These are phyloP conservation scores for Porphyrio hochstetteri DNA, from an alignment of 2,113 vertebrate species.

Conservation along the genomic window DNA sequence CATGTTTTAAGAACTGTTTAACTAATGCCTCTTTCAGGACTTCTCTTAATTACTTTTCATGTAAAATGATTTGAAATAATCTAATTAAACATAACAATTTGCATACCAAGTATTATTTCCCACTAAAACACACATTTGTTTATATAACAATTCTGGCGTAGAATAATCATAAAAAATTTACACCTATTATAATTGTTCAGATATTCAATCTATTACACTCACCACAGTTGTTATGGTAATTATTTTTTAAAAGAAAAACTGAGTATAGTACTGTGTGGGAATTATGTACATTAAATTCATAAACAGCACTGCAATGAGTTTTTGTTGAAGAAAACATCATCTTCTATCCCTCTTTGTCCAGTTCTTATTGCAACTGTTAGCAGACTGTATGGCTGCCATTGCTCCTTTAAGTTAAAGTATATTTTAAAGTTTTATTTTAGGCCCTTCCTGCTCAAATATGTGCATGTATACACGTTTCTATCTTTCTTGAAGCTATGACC, in stretches of 20 bases:
- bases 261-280: not conserved
- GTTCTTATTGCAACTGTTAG: not conserved
- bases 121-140: not conserved
- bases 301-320: not conserved
- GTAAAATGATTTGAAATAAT: not conserved
- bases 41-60: not conserved
- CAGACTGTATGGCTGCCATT: not conserved
- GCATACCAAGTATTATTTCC: not conserved
- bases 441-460: not conserved
- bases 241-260: not conserved
- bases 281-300: not conserved
- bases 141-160: not conserved
- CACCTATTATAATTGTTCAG: not conserved
- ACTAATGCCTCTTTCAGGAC: not conserved
- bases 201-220: not conserved
- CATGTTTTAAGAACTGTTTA: not conserved
- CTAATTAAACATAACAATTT: not conserved
- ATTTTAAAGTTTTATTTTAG: not conserved
- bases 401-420: not conserved
- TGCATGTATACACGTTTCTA: fast-evolving
- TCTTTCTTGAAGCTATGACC: not conserved
- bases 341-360: not conserved
- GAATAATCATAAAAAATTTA: not conserved
- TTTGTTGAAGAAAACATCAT: not conserved
- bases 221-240: not conserved